Base-by-base conservation (phyloP, 2,113 vertebrate genomes). In the Heterocephalus glaber region DNA sequence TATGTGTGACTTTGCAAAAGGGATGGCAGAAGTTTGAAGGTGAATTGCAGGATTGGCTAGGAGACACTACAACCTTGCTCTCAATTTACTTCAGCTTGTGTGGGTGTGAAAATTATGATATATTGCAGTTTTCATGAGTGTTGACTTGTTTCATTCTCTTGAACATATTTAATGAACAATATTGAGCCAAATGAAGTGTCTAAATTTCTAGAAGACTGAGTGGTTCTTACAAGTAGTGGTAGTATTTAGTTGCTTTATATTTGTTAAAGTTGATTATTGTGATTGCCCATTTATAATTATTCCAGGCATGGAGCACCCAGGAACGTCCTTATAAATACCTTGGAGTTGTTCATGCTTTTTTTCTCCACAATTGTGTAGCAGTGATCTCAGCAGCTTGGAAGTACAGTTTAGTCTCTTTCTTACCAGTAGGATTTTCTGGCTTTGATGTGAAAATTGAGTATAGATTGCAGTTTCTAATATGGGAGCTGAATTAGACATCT, bases 401-500 rank as follows among this genome's bases (percentile, higher is more conserved):
- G 58, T 49, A 24, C 2, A n/a, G 0, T n/a, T 87, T 5, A 85
- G 10, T 19, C 35, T 33, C 3, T 66, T 56, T n/a, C 19, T 74
- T 58, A 41, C 5, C 56, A 38, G 14, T 80, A 88, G 11, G 8
- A 66, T 44, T 54, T 60, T 24, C 38, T 54, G 74, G 30, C 0
- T 52, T 91, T 83, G 30, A 41, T 63, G 24, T 70, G 11, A 63
- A 89, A 95, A 79, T 1, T 79, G 4, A 14, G 5, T 49, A 28
- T 33, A 74, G 47, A 44, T 74, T 60, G 89, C 44, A 79, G 24
- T 72, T 94, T 93, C 11, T 30, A 65, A n/a, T n/a, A 63, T 38
- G 17, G 3, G 11, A 80, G 33, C 30, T 72, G 24, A 88, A 26
- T 49, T 63, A 88, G 68, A 76, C 47, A 95, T 79, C 56, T 95